Base-by-base conservation (phyloP, 2,113 vertebrate genomes). In the Nerophis lumbriciformis region DNA sequence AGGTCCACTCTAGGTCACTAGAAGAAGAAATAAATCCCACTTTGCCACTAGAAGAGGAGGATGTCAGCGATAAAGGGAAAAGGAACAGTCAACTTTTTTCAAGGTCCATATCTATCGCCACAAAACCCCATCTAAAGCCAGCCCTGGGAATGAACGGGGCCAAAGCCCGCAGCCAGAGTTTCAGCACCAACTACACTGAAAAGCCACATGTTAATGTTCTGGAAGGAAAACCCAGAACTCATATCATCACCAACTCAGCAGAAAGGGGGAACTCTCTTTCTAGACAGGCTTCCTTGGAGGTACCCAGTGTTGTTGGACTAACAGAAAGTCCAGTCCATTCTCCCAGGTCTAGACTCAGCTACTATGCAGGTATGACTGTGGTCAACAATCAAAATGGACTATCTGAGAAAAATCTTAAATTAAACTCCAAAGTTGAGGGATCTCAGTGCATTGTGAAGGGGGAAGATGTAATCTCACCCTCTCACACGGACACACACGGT, bases 131-230 rank as follows among this genome's bases (percentile, higher is more conserved):
- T 66, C 78, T 93, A 8, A 96, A 94, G 64, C 95, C 95, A 2
- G 95, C 93, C 10, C 83, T 97, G 60, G 95, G 95, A 55, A 95
- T 96, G 94, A 96, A 92, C 0, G 95, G 94, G 6, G 94, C 95
- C 0, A 97, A 97, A 82, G 95, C 94, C 44, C 93, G 95, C 0
- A 96, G 94, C 75, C 95, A 95, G 88, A 96, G 94, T 62, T 95
- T 94, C 69, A 94, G 94, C n/a, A 28, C 81, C 45, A 92, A 92
- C 75, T 88, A 87, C 39, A 91, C 87, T 13, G 93, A 95, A 63
- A 94, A 93, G 63, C 76, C 91, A 50, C 81, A 83, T 71, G 77
- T 84, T 0, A 75, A 82, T 9, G 44, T 36, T 9, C 28, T 69
- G 3, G 94, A 97, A 55, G 90, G 91, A 6, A 95, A 92, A 72